These are phyloP conservation scores for Patella depressa DNA, from an alignment of 2,888 invertebrate species.

Conservation along the genomic window DNA sequence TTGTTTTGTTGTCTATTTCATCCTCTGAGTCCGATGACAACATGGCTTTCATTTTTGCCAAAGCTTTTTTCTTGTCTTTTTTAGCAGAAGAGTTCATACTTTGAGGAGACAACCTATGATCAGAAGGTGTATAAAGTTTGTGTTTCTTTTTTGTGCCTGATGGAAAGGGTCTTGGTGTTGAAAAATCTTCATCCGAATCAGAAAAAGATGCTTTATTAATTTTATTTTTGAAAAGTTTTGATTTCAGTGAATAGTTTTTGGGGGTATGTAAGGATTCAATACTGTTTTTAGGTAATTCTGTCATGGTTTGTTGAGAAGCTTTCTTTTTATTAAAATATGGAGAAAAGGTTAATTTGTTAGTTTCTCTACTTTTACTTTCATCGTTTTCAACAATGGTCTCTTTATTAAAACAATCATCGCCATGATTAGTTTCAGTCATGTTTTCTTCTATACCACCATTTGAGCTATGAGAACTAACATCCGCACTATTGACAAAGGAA, in stretches of 20 bases:
- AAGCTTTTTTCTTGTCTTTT: too few species aligned
- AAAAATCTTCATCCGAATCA: background rate
- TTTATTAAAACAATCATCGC: background rate
- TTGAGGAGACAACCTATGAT: too few species aligned
- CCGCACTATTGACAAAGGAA: background rate
- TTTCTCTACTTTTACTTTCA: background rate
- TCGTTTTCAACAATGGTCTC: background rate
- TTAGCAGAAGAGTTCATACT: too few species aligned
- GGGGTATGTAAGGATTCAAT: background rate
- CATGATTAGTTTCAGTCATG: background rate
- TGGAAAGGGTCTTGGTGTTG: background rate
- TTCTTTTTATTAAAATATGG: background rate
- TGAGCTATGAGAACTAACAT: background rate
- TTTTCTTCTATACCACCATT: background rate
- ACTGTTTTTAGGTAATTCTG: background rate
- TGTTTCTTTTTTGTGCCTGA: background rate
- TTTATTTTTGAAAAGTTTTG: background rate
- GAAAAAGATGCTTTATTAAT: background rate
- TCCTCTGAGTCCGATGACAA: slow-evolving; percentile 2
- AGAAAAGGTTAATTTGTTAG: background rate
- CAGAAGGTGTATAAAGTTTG: background rate
- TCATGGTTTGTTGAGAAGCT: background rate
- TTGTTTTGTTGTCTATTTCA: background rate
- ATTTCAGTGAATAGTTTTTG: background rate
- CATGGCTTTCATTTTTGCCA: background rate